Evolutionary conservation across 2,113 vertebrate genomes (phyloP), one percentile per base, ranked within the genome.

Genomic region (Dipodomys ordii): DNA sequence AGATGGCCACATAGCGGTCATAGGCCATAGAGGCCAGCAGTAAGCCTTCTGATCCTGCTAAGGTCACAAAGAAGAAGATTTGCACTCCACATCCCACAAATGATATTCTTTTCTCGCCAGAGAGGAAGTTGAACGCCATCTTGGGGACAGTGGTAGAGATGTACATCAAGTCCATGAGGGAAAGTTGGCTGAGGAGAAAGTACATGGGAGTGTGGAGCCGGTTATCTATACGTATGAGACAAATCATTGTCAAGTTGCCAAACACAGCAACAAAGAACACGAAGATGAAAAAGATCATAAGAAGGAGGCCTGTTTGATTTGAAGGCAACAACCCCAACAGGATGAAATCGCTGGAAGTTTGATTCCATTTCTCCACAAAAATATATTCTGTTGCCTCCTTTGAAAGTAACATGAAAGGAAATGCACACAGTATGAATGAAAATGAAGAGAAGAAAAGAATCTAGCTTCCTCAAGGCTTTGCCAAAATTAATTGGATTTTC

Each of bases 201-300:
- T 91, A 91, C 90, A 91, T 91, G 64, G 62, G 72, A 25, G 64
- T 84, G 80, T 91, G 90, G n/a, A 91, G 90, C 18, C 15, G 81
- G 6, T 27, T 13, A 25, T 91, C 72, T 32, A 91, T 23, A 3
- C 27, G 20, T 27, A 91, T 91, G 64, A 91, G 62, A 28, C 69
- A 64, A 5, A 78, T 84, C 90, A 84, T 78, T 25, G 81, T 57
- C 18, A 39, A 64, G 20, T 91, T 91, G 27, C 62, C 72, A 69
- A 91, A 4, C 74, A 65, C 28, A 20, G 90, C 81, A 16, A 67
- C 44, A 0, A 84, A 60, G 64, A 91, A 65, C 57, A 87, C 30
- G 11, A 87, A 1, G 49, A 30, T 23, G 46, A 80, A 49, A 10
- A 92, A 2, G 22, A 35, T 19, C 57, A 73, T 79, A 65, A 93